Percentiles rank a stretch among this genome's conserved stretches.
phyloP scores from a whole-genome alignment of 1,140 invertebrate genomes.

The Heliconius hewitsoni region DNA sequence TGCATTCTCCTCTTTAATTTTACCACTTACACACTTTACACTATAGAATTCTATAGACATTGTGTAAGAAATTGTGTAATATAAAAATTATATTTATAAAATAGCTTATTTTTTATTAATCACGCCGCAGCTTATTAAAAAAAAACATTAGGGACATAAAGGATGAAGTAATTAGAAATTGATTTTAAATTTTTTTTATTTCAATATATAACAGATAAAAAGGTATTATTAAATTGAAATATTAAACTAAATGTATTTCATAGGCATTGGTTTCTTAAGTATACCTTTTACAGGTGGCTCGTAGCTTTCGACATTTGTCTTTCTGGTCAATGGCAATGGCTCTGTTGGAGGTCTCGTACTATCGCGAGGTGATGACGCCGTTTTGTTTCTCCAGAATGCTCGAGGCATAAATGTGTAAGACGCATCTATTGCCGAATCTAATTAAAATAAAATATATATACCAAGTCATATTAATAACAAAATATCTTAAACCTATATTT shows the following conservation, averaged over 20 bases:
- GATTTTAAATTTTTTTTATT: slow-evolving; percentile 9
- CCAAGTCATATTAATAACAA: no score
- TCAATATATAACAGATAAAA: not conserved
- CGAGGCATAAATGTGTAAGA: slow-evolving; percentile 65
- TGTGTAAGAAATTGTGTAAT: no score
- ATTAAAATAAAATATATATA: slow-evolving; percentile 14
- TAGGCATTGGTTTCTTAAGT: slow-evolving; percentile 75
- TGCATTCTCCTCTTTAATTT: no score
- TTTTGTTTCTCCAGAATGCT: slow-evolving; percentile 51
- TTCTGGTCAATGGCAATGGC: slow-evolving; percentile 47
- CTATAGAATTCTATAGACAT: no score
- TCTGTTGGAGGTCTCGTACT: slow-evolving; percentile 50
- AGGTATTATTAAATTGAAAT: slow-evolving; percentile 17
- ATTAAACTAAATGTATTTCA: slow-evolving; percentile 67
- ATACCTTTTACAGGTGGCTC: slow-evolving; percentile 62
- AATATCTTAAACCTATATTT: no score
- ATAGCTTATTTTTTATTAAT: no score
- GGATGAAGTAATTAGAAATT: not conserved
- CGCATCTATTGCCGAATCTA: slow-evolving; percentile 65
- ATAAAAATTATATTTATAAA: no score
- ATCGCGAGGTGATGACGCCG: slow-evolving; percentile 42
- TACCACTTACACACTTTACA: no score
- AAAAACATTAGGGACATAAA: no score
- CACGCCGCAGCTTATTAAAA: no score
- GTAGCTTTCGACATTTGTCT: slow-evolving; percentile 34